A percentile compares a stretch with the other conserved stretches of the same genome.
phyloP scores from a whole-genome alignment of 2,888 invertebrate genomes.

The Stramonita haemastoma region DNA sequence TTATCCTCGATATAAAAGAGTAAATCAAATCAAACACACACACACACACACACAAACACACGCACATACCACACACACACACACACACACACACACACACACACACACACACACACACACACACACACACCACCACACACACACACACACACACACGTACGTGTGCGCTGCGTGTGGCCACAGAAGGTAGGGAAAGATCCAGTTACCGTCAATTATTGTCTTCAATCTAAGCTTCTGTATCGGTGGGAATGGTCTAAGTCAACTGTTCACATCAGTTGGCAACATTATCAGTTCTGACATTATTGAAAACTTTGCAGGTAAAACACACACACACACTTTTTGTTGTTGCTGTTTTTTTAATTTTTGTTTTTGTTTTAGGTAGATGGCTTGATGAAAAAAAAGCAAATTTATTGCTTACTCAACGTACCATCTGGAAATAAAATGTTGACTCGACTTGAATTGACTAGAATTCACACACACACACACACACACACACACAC shows the following conservation, averaged over 20 bases:
- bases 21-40: conserved; percentile 17
- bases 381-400: no score
- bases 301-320: no score
- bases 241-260: not conserved
- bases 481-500: not conserved
- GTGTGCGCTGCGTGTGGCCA: not conserved
- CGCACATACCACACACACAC: not conserved
- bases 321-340: no score
- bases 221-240: not conserved
- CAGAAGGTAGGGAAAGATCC: not conserved
- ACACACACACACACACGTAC: not conserved
- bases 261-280: not conserved
- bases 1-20: no score
- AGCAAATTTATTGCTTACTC: no score
- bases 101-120: not conserved
- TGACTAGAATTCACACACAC: no score
- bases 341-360: no score
- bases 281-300: no score
- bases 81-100: not conserved
- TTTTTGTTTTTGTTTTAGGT: no score
- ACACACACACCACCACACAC: not conserved
- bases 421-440: no score
- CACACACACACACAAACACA: conserved; percentile 3
- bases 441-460: no score
- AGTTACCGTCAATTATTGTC: no score